A percentile compares a stretch with the other conserved stretches of the same genome.
Evolutionary conservation across 1,140 invertebrate species (phyloP).

Genomic region (Euglossa dilemma): DNA sequence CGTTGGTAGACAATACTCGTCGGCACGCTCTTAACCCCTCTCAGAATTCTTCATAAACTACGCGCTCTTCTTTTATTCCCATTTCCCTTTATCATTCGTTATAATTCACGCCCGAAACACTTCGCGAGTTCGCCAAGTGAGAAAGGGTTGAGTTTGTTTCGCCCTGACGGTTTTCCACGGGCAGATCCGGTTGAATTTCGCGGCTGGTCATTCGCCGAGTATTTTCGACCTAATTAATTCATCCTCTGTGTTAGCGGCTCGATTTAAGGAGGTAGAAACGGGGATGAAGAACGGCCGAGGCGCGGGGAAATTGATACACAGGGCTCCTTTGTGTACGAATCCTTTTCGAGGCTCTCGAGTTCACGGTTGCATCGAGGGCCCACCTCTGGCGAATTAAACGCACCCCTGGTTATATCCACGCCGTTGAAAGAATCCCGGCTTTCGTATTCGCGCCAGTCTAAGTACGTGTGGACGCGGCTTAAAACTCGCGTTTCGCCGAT

Average conservation of each 20-base stretch:
- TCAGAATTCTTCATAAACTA: not conserved
- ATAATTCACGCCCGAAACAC: no score
- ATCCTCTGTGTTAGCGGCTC: not conserved
- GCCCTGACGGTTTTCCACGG: not conserved
- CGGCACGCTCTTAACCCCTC: no score
- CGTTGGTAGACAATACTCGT: no score
- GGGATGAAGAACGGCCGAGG: constrained; percentile 12
- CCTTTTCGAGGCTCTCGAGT: constrained; percentile 1
- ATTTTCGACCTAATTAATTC: constrained; percentile 36
- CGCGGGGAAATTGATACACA: constrained; percentile 52
- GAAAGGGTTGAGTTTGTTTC: not conserved
- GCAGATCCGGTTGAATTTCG: not conserved
- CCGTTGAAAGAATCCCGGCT: not conserved
- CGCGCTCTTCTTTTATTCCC: not conserved
- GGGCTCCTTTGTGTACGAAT: constrained; percentile 49
- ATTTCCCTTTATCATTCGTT: no score
- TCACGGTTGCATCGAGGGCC: constrained; percentile 40
- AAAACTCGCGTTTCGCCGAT: no score
- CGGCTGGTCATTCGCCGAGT: not conserved
- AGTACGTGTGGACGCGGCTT: no score
- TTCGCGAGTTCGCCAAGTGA: not conserved
- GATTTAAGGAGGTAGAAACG: constrained; percentile 4
- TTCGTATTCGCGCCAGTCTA: not conserved
- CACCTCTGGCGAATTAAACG: constrained; percentile 49
- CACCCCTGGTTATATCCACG: not conserved